Percentiles rank a stretch among this genome's conserved stretches.
These are phyloP conservation scores for Percopsis omiscomaycus DNA, from an alignment of 2,797 vertebrate genomes.

Conservation along the genomic window DNA sequence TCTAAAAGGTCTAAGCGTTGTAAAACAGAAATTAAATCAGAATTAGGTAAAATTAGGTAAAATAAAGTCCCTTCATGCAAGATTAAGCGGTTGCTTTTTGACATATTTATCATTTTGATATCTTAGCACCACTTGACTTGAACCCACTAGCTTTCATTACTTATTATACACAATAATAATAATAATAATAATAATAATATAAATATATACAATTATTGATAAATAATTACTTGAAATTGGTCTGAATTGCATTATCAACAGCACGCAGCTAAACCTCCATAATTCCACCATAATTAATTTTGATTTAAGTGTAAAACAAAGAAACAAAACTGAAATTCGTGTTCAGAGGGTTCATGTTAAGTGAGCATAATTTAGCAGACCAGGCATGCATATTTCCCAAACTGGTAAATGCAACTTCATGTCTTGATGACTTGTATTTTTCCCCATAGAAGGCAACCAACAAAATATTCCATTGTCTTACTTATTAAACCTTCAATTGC, in stretches of 20 bases:
- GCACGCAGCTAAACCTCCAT: conserved; percentile 40
- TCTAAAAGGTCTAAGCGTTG: conserved; percentile 37
- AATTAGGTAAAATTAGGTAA: conserved; percentile 61
- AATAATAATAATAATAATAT: too few relatives aligned
- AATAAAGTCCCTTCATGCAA: conserved; percentile 77
- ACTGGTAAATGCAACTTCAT: conserved; percentile 40
- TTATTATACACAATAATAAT: too few relatives aligned
- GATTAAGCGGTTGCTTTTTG: conserved; percentile 48
- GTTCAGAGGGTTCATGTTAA: conserved; percentile 68
- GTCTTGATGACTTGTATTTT: conserved; percentile 31
- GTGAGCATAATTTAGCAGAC: conserved; percentile 67
- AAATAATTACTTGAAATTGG: conserved; percentile 28
- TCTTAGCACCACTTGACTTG: conserved; percentile 65
- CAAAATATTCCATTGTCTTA: conserved; percentile 76
- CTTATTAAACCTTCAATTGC: conserved; percentile 89
- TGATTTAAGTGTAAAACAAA: not conserved
- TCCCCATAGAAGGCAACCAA: conserved; percentile 63
- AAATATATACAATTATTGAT: conserved; percentile 1
- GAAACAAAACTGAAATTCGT: not conserved
- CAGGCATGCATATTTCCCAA: conserved; percentile 75
- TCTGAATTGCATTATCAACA: conserved; percentile 7
- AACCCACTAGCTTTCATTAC: conserved; percentile 42
- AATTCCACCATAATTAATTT: too few relatives aligned
- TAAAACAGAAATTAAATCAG: conserved; percentile 27
- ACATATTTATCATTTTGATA: conserved; percentile 31